phyloP scores from a whole-genome alignment of 30 jellyfish, hydroid and myxozoan species.

The Clytia hemisphaerica region DNA sequence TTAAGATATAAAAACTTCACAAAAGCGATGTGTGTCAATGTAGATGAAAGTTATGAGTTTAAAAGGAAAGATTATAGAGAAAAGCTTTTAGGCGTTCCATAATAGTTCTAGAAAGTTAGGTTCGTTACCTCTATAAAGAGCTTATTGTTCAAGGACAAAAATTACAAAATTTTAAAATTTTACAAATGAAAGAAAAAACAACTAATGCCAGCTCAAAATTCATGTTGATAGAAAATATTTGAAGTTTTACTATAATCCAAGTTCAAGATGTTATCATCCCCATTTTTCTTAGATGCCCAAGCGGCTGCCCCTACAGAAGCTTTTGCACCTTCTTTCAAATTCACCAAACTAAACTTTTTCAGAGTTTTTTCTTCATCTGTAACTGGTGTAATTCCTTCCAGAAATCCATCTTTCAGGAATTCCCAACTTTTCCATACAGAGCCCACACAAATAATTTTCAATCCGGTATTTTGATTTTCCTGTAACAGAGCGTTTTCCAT shows the following conservation, averaged over 20 bases:
- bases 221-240: slow-evolving; percentile 41
- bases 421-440: slow-evolving; percentile 90
- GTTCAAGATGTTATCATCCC: slow-evolving; percentile 21
- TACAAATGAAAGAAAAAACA: no score
- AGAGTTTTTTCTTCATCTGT: slow-evolving; percentile 47
- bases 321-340: slow-evolving; percentile 51
- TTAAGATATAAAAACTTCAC: no score
- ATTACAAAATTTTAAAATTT: no score
- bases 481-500: slow-evolving; percentile 42
- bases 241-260: slow-evolving; percentile 58
- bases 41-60: no score
- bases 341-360: slow-evolving; percentile 46
- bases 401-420: slow-evolving; percentile 64
- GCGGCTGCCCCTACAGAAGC: slow-evolving; percentile 83
- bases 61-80: no score
- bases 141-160: no score
- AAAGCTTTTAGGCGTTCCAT: no score
- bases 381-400: slow-evolving; percentile 40
- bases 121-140: no score
- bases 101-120: no score
- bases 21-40: no score
- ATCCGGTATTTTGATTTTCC: slow-evolving; percentile 32
- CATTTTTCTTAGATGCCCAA: slow-evolving; percentile 75
- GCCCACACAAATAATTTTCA: slow-evolving; percentile 66
- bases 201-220: no score